A percentile compares a stretch with the other conserved stretches of the same genome.
phyloP scores from a whole-genome alignment of 2,797 vertebrate species.

The Cryptoblepharus egeriae region DNA sequence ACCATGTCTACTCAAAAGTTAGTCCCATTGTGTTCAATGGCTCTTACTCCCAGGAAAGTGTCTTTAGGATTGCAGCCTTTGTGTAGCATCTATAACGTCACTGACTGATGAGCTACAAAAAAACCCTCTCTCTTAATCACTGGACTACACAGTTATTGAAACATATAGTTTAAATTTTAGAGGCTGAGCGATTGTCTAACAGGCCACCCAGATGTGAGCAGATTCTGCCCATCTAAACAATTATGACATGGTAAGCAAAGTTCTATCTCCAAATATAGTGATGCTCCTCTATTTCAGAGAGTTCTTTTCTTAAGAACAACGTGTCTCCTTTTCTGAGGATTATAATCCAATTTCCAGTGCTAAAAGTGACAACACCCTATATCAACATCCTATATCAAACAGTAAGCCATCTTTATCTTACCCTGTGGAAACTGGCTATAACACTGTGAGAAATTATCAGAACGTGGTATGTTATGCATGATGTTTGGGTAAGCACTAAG shows the following conservation, averaged over 20 bases:
- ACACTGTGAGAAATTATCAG: neutral
- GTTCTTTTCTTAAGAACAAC: neutral
- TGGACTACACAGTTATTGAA: neutral
- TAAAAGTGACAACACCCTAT: neutral
- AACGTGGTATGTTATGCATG: neutral
- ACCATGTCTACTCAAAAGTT: too few species aligned
- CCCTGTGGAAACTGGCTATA: neutral
- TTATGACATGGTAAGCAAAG: neutral
- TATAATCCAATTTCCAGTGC: neutral
- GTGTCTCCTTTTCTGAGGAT: neutral
- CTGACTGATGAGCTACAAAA: neutral
- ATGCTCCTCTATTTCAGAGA: neutral
- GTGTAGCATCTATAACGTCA: neutral
- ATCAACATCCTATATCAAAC: too few species aligned
- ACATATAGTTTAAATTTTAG: neutral
- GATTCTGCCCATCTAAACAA: neutral
- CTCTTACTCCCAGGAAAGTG: too few species aligned
- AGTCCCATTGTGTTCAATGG: too few species aligned
- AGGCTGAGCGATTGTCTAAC: neutral
- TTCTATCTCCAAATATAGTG: too few species aligned
- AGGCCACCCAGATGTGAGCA: neutral
- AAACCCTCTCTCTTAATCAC: neutral
- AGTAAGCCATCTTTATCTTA: neutral
- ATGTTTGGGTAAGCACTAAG: neutral
- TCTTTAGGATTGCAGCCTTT: too few species aligned